These are phyloP conservation scores for Lytechinus variegatus DNA, from an alignment of 35 echinoderm and acorn worm species.

Conservation along the genomic window DNA sequence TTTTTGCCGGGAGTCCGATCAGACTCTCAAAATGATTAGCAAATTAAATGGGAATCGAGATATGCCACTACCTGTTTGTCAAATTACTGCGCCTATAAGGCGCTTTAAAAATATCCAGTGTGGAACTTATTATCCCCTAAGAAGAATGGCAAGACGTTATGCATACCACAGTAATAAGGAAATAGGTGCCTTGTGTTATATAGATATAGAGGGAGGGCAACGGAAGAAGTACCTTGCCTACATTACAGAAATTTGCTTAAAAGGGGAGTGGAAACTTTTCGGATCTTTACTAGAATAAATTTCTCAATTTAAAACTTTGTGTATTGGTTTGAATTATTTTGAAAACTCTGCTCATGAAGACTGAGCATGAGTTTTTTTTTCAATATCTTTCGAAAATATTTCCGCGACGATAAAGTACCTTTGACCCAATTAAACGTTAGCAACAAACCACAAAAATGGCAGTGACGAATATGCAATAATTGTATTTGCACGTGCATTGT, in stretches of 20 bases:
- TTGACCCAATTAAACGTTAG: no score
- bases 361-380: no score
- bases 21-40: neutral
- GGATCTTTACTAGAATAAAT: no score
- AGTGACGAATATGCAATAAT: no score
- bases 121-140: neutral
- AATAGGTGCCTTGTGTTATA: neutral
- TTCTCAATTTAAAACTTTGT: no score
- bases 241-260: neutral
- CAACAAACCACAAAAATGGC: no score
- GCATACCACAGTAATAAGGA: neutral
- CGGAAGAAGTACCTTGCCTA: neutral
- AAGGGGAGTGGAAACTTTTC: neutral
- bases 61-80: neutral
- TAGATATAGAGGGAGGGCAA: neutral
- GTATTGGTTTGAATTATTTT: no score
- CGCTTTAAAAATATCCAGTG: neutral
- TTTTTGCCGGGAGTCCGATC: neutral
- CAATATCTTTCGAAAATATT: no score
- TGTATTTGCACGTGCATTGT: no score
- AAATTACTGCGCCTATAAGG: neutral
- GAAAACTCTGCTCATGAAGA: no score
- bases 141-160: neutral
- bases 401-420: no score
- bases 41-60: conserved; percentile 12